A percentile compares a stretch with the other conserved stretches of the same genome.
Conservation (phyloP, 2,888 invertebrate genomes). For the Rosalia funebris region DNA sequence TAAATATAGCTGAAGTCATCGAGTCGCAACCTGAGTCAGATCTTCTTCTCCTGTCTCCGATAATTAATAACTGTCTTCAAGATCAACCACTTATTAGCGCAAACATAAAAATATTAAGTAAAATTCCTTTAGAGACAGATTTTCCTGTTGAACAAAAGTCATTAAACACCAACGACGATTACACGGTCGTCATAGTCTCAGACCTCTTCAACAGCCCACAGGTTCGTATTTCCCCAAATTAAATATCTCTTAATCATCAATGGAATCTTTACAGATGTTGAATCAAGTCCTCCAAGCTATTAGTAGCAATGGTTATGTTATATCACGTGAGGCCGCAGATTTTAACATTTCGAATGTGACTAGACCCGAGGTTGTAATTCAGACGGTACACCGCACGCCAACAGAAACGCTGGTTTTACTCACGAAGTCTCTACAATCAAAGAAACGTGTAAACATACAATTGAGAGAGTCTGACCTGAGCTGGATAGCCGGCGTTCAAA, state of each 20-base stretch:
- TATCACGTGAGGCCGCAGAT: constrained; percentile 69
- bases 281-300: constrained; percentile 30
- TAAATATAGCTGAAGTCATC: constrained; percentile 56
- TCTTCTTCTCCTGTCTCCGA: constrained; percentile 62
- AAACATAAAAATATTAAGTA: constrained; percentile 69
- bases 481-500: neutral
- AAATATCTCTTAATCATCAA: neutral
- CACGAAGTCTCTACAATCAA: constrained; percentile 59
- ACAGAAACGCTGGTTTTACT: constrained; percentile 37
- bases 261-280: constrained; percentile 35
- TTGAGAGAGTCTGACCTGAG: neutral
- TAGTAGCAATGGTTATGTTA: constrained; percentile 69
- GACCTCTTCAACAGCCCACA: constrained; percentile 53
- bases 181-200: constrained; percentile 47
- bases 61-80: constrained; percentile 70
- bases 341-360: constrained; percentile 62
- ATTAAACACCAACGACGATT: constrained; percentile 58
- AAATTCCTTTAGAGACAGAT: constrained; percentile 49
- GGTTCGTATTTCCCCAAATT: constrained; percentile 22
- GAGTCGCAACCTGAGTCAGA: constrained; percentile 32
- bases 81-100: constrained; percentile 78
- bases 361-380: constrained; percentile 5
- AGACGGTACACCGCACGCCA: constrained; percentile 33
- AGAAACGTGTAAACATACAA: neutral
- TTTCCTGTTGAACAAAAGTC: constrained; percentile 73